phyloP scores from a whole-genome alignment of 92 coral and sea anemone species.

The Phenganax subtilis region DNA sequence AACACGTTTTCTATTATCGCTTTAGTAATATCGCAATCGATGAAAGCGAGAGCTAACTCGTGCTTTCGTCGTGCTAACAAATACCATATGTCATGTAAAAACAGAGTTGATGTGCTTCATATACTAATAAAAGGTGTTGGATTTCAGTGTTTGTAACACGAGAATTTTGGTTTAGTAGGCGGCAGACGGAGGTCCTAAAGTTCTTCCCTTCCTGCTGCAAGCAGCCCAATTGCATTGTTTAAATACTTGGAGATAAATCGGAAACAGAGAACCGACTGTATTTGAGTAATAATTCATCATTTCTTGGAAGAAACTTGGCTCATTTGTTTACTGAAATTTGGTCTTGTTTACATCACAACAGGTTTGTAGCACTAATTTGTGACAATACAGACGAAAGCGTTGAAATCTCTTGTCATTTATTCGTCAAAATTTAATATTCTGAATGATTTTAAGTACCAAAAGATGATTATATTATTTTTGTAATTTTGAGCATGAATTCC shows the following conservation, averaged over 20 bases:
- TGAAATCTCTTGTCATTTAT: neutral
- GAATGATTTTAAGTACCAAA: neutral
- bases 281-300: neutral
- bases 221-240: neutral
- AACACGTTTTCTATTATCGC: too few species aligned
- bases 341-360: neutral
- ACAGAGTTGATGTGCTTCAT: too few species aligned
- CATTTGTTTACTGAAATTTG: neutral
- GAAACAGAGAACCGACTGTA: neutral
- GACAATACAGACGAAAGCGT: neutral
- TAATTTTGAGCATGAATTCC: neutral
- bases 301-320: neutral
- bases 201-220: slow-evolving; percentile 1
- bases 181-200: neutral
- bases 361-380: neutral
- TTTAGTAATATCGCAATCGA: too few species aligned
- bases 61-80: too few species aligned
- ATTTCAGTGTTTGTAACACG: slow-evolving; percentile 10
- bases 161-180: neutral
- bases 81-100: too few species aligned
- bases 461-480: neutral
- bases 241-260: neutral
- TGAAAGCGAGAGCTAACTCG: too few species aligned
- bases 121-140: neutral
- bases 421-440: neutral